Conservation (phyloP, 2,888 invertebrate genomes). For the Tachina fera region DNA sequence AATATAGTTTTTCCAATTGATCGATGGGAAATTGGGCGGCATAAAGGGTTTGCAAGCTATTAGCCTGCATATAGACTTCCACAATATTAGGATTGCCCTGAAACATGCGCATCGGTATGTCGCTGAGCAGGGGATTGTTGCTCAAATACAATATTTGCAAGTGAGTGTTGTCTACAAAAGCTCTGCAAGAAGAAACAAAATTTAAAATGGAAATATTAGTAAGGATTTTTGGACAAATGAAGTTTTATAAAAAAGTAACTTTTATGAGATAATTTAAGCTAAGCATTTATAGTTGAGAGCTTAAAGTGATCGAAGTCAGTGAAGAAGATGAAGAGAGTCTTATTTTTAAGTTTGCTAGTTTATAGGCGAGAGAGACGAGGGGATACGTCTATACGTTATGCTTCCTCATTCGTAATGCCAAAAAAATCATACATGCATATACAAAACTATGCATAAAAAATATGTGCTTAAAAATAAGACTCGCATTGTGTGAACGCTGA, state of each 20-base stretch:
- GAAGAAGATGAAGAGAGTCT: too few species aligned
- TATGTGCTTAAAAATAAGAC: too few species aligned
- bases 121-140: slow-evolving; percentile 88
- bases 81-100: slow-evolving; percentile 92
- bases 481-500: too few species aligned
- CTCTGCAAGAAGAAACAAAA: slow-evolving; percentile 83
- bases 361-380: too few species aligned
- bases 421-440: too few species aligned
- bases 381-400: too few species aligned
- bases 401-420: too few species aligned
- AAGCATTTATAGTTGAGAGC: too few species aligned
- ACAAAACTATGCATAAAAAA: too few species aligned
- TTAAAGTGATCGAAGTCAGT: too few species aligned
- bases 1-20: slow-evolving; percentile 88
- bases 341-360: too few species aligned
- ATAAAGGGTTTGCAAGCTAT: slow-evolving; percentile 89
- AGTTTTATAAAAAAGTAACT: not conserved
- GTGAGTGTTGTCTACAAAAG: slow-evolving; percentile 93
- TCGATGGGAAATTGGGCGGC: slow-evolving; percentile 93
- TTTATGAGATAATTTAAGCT: not conserved
- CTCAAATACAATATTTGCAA: slow-evolving; percentile 90
- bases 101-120: slow-evolving; percentile 91
- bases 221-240: too few species aligned
- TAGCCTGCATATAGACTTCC: slow-evolving; percentile 90
- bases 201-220: slow-evolving; percentile 11